These are phyloP conservation scores for Heliconius sara DNA, from an alignment of 2,888 invertebrate species.

Conservation along the genomic window DNA sequence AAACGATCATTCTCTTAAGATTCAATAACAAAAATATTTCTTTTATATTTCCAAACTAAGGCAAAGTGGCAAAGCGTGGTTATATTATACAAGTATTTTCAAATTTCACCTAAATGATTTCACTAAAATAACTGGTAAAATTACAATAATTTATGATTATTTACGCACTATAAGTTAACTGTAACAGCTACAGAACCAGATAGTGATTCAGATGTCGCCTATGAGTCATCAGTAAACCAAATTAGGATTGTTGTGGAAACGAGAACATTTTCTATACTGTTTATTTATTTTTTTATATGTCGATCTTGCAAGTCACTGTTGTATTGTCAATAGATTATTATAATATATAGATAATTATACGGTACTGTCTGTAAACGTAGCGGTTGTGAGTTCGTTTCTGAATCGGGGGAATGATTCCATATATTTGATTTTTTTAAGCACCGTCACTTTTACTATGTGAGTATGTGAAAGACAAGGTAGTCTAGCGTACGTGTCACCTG, in stretches of 20 bases:
- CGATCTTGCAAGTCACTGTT: constrained; percentile 14
- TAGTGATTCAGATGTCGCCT: constrained; percentile 9
- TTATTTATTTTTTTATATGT: constrained; percentile 1
- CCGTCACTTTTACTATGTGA: too few species aligned
- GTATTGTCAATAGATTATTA: background rate
- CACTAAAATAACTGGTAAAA: background rate
- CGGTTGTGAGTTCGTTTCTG: background rate
- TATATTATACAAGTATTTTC: background rate
- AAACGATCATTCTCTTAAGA: too few species aligned
- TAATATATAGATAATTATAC: too few species aligned
- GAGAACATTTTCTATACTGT: background rate
- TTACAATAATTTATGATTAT: background rate
- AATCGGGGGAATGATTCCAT: background rate
- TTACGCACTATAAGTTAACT: constrained; percentile 9
- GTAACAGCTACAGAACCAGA: background rate
- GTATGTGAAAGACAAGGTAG: too few species aligned
- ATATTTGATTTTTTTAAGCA: too few species aligned
- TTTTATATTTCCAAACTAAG: too few species aligned
- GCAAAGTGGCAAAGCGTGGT: too few species aligned
- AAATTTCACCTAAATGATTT: background rate
- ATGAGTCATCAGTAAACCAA: background rate
- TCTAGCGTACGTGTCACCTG: too few species aligned
- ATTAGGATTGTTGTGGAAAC: constrained; percentile 12
- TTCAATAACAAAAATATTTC: too few species aligned
- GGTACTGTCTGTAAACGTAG: background rate